These are phyloP conservation scores for Gallirallus australis DNA, from an alignment of 2,797 vertebrate genomes.

Conservation along the genomic window DNA sequence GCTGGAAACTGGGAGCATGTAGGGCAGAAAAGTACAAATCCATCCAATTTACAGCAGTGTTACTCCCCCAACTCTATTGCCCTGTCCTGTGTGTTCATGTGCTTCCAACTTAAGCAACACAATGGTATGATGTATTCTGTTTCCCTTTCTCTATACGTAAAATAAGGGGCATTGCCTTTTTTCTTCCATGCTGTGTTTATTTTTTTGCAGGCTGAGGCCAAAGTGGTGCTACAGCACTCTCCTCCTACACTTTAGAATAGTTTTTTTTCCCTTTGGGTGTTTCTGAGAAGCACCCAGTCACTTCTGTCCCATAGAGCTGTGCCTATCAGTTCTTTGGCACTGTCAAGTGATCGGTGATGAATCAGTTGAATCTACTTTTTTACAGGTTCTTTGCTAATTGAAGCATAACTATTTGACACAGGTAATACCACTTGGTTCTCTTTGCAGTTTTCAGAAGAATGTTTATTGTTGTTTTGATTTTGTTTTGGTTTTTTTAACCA, in stretches of 20 bases:
- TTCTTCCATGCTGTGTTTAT: background rate
- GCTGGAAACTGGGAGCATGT: background rate
- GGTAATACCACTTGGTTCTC: background rate
- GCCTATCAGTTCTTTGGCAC: background rate
- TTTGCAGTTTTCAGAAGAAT: background rate
- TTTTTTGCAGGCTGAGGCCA: background rate
- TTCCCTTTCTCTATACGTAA: background rate
- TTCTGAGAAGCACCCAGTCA: background rate
- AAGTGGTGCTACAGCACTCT: background rate
- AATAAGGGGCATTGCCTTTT: background rate
- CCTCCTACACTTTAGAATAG: background rate
- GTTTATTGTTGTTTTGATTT: too few relatives aligned
- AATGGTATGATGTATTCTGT: background rate
- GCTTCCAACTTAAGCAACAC: background rate
- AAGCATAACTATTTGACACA: background rate
- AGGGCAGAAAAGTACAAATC: background rate
- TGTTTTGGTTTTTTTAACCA: background rate
- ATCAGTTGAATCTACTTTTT: background rate
- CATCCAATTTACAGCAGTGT: background rate
- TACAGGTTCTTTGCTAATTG: background rate
- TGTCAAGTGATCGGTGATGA: background rate
- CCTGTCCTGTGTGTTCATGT: background rate
- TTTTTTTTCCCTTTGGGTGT: background rate
- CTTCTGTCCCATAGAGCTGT: background rate
- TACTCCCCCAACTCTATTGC: rapidly evolving